phyloP scores from a whole-genome alignment of 2,797 vertebrate genomes.

The Falco berigora region DNA sequence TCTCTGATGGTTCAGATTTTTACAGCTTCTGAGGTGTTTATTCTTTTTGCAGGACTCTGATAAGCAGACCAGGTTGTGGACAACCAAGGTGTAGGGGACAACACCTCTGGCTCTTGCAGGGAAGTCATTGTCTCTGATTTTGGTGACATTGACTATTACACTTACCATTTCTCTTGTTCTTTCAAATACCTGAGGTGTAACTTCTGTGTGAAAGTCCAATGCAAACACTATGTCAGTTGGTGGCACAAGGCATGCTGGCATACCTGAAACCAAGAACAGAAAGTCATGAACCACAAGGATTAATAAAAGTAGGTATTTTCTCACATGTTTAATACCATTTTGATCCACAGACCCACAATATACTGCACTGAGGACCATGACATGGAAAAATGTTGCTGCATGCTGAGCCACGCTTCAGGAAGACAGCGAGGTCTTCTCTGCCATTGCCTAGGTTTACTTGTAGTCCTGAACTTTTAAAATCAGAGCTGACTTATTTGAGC shows the following conservation, averaged over 20 bases:
- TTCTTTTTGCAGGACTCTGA: slow-evolving; percentile 74
- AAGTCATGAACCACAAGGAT: neutral
- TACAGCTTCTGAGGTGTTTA: slow-evolving; percentile 69
- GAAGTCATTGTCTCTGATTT: slow-evolving; percentile 77
- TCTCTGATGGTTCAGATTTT: slow-evolving; percentile 69
- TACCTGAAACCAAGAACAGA: slow-evolving; percentile 44
- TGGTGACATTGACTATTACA: slow-evolving; percentile 66
- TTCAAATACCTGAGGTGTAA: slow-evolving; percentile 65
- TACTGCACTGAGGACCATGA: neutral
- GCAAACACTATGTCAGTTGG: slow-evolving; percentile 82
- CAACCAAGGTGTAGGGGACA: slow-evolving; percentile 71
- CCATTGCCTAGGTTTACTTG: neutral
- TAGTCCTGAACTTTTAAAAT: neutral
- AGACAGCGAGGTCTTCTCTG: neutral
- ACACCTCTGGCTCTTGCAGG: slow-evolving; percentile 77
- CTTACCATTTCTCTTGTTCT: slow-evolving; percentile 66
- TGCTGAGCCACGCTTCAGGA: neutral
- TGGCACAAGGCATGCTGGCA: slow-evolving; percentile 66
- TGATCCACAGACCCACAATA: neutral
- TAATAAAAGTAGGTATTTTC: neutral
- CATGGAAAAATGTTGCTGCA: neutral
- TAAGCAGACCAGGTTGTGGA: slow-evolving; percentile 76
- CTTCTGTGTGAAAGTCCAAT: slow-evolving; percentile 76
- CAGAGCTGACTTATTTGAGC: neutral
- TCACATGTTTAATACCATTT: neutral